Percentiles rank a stretch among this genome's conserved stretches.
Conservation (phyloP, 92 coral and sea anemone genomes). For the Pocillopora meandrina region DNA sequence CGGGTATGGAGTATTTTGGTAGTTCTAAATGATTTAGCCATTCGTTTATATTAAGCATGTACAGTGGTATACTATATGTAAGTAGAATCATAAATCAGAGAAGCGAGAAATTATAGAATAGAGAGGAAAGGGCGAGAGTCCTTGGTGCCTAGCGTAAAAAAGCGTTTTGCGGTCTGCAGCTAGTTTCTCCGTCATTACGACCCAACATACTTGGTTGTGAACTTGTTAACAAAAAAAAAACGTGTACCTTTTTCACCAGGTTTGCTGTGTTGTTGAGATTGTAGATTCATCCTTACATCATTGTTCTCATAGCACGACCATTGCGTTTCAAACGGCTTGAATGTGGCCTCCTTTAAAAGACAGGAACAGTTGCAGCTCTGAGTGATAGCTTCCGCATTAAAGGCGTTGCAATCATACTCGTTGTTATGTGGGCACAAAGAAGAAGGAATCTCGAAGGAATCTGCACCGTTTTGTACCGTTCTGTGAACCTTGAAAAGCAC, state of each 20-base stretch:
- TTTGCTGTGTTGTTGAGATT: slow-evolving; percentile 6
- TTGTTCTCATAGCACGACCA: slow-evolving; percentile 2
- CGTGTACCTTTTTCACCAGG: slow-evolving; percentile 22
- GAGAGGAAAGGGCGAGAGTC: no score
- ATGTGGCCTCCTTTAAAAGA: slow-evolving; percentile 5
- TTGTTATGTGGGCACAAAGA: background rate
- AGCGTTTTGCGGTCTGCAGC: no score
- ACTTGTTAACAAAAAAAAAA: background rate
- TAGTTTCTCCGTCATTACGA: no score
- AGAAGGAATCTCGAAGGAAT: slow-evolving; percentile 3
- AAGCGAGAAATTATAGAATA: no score
- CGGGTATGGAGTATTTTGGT: no score
- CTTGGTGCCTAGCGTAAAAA: no score
- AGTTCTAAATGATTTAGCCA: no score
- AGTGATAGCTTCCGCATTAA: background rate
- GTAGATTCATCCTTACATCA: slow-evolving; percentile 9
- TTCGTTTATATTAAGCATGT: no score
- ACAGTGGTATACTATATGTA: no score
- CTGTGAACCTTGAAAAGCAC: background rate
- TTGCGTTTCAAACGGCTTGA: background rate
- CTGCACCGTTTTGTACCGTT: slow-evolving; percentile 6
- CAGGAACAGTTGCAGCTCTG: slow-evolving; percentile 9
- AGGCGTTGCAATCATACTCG: background rate
- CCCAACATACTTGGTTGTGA: background rate
- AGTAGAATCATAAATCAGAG: no score